A percentile compares a stretch with the other conserved stretches of the same genome.
phyloP scores from a whole-genome alignment of 1,140 invertebrate genomes.

The Diachasmimorpha longicaudata region DNA sequence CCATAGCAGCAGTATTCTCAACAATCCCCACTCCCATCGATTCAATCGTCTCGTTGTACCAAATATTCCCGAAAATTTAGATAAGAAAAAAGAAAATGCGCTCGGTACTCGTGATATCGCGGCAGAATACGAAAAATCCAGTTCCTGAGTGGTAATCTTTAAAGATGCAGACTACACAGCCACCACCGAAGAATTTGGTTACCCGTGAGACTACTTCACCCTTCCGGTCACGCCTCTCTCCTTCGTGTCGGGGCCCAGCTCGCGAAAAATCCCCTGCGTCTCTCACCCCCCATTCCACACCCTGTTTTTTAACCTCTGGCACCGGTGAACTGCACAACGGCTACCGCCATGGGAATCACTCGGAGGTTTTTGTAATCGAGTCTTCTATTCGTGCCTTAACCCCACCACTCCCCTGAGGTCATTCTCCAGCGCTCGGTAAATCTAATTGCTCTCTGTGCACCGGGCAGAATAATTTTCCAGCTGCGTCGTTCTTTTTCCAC shows the following conservation, averaged over 20 bases:
- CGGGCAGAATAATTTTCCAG: not conserved
- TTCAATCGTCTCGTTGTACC: no score
- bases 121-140: not conserved
- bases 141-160: not conserved
- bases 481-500: not conserved
- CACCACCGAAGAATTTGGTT: not conserved
- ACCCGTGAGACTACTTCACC: not conserved
- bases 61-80: no score
- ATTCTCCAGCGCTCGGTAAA: not conserved
- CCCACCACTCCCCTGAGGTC: not conserved
- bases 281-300: not conserved
- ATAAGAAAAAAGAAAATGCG: no score
- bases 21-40: no score
- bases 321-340: not conserved
- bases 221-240: slow-evolving; percentile 17
- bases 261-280: not conserved
- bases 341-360: slow-evolving; percentile 5
- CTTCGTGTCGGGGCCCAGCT: not conserved
- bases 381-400: not conserved
- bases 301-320: not conserved
- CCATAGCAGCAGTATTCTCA: no score
- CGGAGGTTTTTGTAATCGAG: slow-evolving; percentile 9
- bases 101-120: not conserved
- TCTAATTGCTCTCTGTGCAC: slow-evolving; percentile 11
- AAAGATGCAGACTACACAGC: slow-evolving; percentile 16